Conservation (phyloP, 2,888 invertebrate species). For the Tenthredo notha region DNA sequence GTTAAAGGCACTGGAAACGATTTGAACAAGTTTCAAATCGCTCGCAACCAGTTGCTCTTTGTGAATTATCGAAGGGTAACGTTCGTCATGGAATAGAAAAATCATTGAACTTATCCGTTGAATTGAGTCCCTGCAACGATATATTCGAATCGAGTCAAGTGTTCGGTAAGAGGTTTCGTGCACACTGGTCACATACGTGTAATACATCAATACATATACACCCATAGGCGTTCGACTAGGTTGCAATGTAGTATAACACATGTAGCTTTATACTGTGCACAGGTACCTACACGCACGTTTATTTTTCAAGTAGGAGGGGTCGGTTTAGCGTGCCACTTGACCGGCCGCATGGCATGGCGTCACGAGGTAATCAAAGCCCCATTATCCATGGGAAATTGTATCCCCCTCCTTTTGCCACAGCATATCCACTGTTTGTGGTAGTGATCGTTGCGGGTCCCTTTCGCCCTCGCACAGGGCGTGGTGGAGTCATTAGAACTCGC, state of each 20-base stretch:
- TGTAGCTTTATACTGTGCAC: conserved; percentile 57
- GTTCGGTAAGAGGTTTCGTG: conserved; percentile 42
- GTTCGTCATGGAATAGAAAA: conserved; percentile 9
- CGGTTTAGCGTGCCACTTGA: conserved; percentile 73
- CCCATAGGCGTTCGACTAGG: neutral
- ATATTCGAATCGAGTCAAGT: conserved; percentile 64
- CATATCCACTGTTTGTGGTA: conserved; percentile 52
- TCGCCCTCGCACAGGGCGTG: conserved; percentile 50
- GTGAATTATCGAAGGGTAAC: conserved; percentile 4
- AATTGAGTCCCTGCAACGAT: conserved; percentile 53
- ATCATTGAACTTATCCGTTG: conserved; percentile 45
- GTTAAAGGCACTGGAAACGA: conserved; percentile 28
- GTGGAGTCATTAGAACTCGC: conserved; percentile 51
- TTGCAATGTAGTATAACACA: conserved; percentile 43
- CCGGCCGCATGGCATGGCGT: conserved; percentile 73
- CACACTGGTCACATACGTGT: neutral
- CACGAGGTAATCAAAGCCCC: conserved; percentile 77
- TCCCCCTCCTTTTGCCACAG: conserved; percentile 64
- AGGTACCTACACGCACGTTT: conserved; percentile 49
- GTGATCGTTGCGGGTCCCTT: conserved; percentile 63
- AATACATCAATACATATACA: neutral
- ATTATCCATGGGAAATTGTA: conserved; percentile 77
- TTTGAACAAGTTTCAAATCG: conserved; percentile 61
- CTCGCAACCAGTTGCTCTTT: conserved; percentile 72
- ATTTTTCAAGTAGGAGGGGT: conserved; percentile 60